Evolutionary conservation across 2,113 vertebrate species (phyloP).

Genomic region (Lamprotornis superbus): DNA sequence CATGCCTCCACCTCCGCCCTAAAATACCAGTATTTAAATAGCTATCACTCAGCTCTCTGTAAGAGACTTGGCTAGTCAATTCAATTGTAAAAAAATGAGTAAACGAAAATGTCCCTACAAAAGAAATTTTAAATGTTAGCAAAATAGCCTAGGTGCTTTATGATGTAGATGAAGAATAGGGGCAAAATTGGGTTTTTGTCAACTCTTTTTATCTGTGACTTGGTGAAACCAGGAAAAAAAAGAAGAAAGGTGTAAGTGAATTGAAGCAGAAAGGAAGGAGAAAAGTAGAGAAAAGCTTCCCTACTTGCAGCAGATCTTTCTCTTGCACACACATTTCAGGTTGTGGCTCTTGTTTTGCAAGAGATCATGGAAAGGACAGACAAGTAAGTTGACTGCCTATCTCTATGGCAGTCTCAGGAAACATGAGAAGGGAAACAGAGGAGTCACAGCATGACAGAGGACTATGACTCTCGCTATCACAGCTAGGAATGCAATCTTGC

Average conservation of each 20-base stretch:
- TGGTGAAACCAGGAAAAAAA: neutral
- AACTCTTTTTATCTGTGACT: neutral
- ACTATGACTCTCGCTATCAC: neutral
- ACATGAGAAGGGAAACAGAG: neutral
- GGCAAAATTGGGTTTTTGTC: neutral
- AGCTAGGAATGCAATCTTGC: neutral
- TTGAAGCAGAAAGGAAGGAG: neutral
- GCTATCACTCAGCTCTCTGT: neutral
- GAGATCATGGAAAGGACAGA: neutral
- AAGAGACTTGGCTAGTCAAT: constrained; percentile 41
- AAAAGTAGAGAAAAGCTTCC: neutral
- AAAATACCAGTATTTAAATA: neutral
- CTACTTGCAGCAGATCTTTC: neutral
- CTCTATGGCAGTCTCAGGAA: neutral
- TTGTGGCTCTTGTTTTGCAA: neutral
- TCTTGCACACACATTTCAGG: neutral
- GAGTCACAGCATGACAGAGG: fast-evolving
- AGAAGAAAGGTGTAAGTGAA: neutral
- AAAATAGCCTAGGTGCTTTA: neutral
- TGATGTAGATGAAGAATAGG: neutral
- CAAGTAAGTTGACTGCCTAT: neutral
- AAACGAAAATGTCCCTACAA: neutral
- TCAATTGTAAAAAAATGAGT: neutral
- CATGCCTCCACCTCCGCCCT: neutral
- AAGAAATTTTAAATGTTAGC: neutral